Evolutionary conservation across 2,797 vertebrate species (phyloP).

Genomic region (Galago senegalensis): DNA sequence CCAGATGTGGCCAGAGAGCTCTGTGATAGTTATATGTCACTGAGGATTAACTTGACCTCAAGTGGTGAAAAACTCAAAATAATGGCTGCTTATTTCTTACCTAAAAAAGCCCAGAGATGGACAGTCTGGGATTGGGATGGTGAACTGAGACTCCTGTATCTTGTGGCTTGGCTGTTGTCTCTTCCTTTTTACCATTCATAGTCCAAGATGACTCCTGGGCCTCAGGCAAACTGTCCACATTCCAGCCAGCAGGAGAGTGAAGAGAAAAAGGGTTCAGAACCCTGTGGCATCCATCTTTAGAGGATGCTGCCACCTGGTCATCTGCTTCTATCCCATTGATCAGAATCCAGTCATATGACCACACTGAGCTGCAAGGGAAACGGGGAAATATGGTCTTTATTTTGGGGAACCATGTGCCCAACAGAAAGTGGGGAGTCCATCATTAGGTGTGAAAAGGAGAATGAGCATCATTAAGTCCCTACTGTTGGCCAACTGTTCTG

Average conservation of each 20-base stretch:
- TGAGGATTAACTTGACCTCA: neutral
- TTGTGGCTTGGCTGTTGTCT: neutral
- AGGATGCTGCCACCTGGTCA: neutral
- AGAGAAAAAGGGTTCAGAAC: neutral
- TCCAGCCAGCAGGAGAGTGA: neutral
- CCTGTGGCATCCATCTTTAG: neutral
- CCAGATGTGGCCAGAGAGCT: neutral
- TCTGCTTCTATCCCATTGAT: neutral
- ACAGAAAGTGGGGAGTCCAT: neutral
- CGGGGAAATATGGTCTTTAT: neutral
- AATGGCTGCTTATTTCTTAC: neutral
- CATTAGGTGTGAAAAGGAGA: neutral
- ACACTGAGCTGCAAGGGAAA: neutral
- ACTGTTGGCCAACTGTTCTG: neutral
- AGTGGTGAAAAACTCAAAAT: neutral
- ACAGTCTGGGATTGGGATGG: neutral
- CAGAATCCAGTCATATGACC: neutral
- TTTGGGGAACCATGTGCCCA: neutral
- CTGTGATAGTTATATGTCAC: neutral
- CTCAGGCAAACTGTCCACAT: neutral
- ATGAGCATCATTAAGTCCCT: neutral
- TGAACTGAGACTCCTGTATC: neutral
- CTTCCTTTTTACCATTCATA: neutral
- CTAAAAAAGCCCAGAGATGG: neutral
- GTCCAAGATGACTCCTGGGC: neutral